Evolutionary conservation across 2,113 vertebrate genomes (phyloP).

Genomic region (Ptyas mucosa): DNA sequence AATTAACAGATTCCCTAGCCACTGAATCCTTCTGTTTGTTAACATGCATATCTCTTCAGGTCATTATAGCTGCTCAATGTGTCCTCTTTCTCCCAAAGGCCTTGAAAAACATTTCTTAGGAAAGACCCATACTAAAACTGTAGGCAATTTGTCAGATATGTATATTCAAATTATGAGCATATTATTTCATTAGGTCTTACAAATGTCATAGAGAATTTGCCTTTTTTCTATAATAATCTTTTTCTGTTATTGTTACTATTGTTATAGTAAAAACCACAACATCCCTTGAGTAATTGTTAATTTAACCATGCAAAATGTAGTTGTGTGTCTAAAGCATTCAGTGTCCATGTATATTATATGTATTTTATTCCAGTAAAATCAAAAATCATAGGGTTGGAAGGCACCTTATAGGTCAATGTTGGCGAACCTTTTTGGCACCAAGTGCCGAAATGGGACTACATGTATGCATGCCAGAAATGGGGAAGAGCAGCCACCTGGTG

Average conservation of each 20-base stretch:
- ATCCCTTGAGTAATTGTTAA: background rate
- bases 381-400: background rate
- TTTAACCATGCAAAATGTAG: background rate
- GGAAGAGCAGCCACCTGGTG: too few species aligned
- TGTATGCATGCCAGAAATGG: too few species aligned
- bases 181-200: background rate
- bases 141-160: background rate
- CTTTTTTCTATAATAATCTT: background rate
- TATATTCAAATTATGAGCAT: background rate
- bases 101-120: background rate
- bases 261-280: background rate
- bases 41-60: background rate
- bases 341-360: background rate
- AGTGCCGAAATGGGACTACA: too few species aligned
- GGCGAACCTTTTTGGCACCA: too few species aligned
- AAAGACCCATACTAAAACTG: constrained; percentile 20
- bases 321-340: background rate
- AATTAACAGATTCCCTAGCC: background rate
- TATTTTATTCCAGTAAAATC: background rate
- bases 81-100: background rate
- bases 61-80: background rate
- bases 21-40: constrained; percentile 21
- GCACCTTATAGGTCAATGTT: background rate
- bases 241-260: background rate
- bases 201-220: background rate